Evolutionary conservation across 2,113 vertebrate genomes (phyloP), one percentile per base, ranked within the genome.

Genomic region (Plecturocebus donacophilus): DNA sequence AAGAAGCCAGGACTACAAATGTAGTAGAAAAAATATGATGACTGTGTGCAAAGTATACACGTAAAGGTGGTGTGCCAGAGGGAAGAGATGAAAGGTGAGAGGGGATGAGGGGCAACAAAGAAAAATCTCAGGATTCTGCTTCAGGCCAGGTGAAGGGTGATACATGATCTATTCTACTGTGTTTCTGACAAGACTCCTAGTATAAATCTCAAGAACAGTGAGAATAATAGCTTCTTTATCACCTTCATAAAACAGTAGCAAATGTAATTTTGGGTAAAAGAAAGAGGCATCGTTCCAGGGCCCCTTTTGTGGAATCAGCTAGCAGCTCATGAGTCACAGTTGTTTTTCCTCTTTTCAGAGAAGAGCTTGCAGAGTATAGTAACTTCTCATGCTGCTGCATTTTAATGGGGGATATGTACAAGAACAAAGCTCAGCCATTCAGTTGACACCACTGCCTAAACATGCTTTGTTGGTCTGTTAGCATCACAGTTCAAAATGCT

Each of bases 261-360:
- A 81, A 87, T 83, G 16, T 23, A 79, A 94, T 85, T 77, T 82
- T 19, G 58, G 8, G 58, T 82, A 86, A 94, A 73, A 92, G 66
- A 64, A 91, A 91, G 40, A 54, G 68, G 32, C 75, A 61, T 58
- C 20, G 0, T 91, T 95, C 66, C 82, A 75, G 49, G n/a, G 80
- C 30, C 66, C 84, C 86, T 70, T 91, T 83, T 83, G 85, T 93
- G 89, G 86, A 95, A 91, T 42, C 70, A 83, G 20, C 58, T n/a
- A 92, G 61, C 14, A 71, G 80, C 49, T 35, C 32, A 11, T 91
- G 89, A 96, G 56, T 92, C 84, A 81, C 9, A 2, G 27, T 25
- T 79, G 16, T 38, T 90, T 81, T 87, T 61, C 71, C 56, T 79
- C 71, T 94, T 88, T 93, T 94, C 91, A 94, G 23, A 64, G 85